Evolutionary conservation across 2,797 vertebrate species (phyloP).

Genomic region (Chelidonichthys spinosus): DNA sequence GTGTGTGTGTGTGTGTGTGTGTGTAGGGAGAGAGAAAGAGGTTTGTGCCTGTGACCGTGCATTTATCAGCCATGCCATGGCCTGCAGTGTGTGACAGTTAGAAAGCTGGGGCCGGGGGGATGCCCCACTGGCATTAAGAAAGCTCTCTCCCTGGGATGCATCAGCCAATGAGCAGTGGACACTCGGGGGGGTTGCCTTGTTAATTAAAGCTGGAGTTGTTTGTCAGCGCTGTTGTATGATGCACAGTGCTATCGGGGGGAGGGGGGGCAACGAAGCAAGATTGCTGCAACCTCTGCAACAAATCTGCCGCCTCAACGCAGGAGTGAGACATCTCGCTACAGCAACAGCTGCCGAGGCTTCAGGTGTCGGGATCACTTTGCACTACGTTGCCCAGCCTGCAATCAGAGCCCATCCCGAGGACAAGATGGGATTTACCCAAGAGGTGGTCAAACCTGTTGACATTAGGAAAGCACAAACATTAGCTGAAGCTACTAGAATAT

Average conservation of each 20-base stretch:
- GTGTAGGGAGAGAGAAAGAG: constrained; percentile 15
- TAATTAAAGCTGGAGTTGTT: constrained; percentile 80
- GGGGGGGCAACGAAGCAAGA: constrained; percentile 57
- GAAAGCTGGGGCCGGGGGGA: constrained; percentile 58
- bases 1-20: constrained; percentile 11
- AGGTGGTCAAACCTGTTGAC: not conserved
- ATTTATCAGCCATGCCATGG: constrained; percentile 66
- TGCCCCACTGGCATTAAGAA: constrained; percentile 74
- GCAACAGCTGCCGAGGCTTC: constrained; percentile 38
- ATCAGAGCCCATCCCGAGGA: constrained; percentile 19
- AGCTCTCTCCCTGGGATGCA: constrained; percentile 69
- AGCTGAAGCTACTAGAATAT: not conserved
- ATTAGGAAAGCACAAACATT: not conserved
- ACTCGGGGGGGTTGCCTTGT: constrained; percentile 70
- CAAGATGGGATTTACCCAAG: not conserved
- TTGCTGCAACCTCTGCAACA: constrained; percentile 70
- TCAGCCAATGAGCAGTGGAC: constrained; percentile 66
- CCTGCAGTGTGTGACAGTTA: constrained; percentile 69
- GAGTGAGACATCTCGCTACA: constrained; percentile 60
- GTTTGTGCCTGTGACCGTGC: constrained; percentile 54
- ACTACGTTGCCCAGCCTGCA: constrained; percentile 36
- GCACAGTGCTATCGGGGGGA: constrained; percentile 66
- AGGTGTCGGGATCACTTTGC: constrained; percentile 52
- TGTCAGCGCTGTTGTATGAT: constrained; percentile 75
- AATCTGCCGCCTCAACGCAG: constrained; percentile 69